These are phyloP conservation scores for Sclerurus mexicanus DNA, from an alignment of 2,113 vertebrate genomes.

Conservation along the genomic window DNA sequence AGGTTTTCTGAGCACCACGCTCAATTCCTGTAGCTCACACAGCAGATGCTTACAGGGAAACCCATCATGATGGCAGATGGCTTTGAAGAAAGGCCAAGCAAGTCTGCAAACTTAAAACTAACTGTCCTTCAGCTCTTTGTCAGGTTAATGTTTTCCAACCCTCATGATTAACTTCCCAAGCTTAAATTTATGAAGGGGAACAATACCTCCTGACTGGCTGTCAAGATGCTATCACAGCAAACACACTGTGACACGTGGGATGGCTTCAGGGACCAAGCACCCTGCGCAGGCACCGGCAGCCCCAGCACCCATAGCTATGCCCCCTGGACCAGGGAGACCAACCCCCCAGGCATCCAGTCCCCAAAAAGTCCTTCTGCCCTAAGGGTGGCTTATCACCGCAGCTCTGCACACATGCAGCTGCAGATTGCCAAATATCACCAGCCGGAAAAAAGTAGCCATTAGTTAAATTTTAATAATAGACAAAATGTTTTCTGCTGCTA, in stretches of 20 bases:
- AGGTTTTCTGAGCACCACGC: neutral
- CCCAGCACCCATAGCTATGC: rapidly evolving
- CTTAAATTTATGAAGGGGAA: constrained; percentile 23
- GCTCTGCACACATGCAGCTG: rapidly evolving
- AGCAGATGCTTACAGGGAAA: neutral
- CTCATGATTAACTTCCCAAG: neutral
- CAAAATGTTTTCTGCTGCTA: neutral
- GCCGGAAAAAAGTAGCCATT: neutral
- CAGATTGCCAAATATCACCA: neutral
- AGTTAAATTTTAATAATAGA: neutral
- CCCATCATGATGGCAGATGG: rapidly evolving
- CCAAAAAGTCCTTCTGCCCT: neutral
- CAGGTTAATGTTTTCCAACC: constrained; percentile 39
- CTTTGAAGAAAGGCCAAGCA: neutral
- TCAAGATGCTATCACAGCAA: neutral
- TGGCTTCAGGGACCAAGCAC: neutral
- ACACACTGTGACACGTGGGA: rapidly evolving
- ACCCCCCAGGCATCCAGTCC: rapidly evolving
- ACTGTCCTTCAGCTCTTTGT: neutral
- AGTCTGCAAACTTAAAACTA: neutral
- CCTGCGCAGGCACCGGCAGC: neutral
- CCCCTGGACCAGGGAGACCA: neutral
- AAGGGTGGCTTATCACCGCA: rapidly evolving
- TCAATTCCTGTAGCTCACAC: neutral
- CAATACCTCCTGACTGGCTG: neutral